A percentile compares a stretch with the other conserved stretches of the same genome.
phyloP scores from a whole-genome alignment of 2,797 vertebrate genomes.

The Dendrocincla fuliginosa region DNA sequence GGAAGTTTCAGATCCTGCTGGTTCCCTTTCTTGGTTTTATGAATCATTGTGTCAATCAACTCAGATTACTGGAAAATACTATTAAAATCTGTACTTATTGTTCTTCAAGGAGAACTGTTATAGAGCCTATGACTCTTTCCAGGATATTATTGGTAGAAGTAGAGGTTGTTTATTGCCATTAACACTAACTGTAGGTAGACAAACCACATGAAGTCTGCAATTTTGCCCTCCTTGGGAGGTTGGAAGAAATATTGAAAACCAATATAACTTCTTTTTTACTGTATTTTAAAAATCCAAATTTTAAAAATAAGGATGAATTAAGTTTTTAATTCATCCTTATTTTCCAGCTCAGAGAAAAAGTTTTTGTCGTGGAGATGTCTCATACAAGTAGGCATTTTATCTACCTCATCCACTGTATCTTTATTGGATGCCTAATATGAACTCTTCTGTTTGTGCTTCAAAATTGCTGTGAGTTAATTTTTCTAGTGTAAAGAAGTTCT shows the following conservation, averaged over 20 bases:
- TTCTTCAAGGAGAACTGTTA: not conserved
- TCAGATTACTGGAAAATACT: not conserved
- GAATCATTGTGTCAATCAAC: not conserved
- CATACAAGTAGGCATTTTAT: fast-evolving
- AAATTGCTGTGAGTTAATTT: not conserved
- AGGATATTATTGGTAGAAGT: not conserved
- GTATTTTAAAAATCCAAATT: not conserved
- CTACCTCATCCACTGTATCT: not conserved
- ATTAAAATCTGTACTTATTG: not conserved
- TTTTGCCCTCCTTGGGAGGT: not conserved
- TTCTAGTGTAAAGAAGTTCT: not conserved
- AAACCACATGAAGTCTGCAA: not conserved
- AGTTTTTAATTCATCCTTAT: not conserved
- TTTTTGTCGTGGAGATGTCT: not conserved
- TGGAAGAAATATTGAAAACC: not conserved
- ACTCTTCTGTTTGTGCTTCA: not conserved
- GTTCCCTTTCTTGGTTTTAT: not conserved
- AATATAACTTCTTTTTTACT: not conserved
- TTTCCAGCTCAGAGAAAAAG: not conserved
- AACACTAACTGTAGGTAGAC: not conserved
- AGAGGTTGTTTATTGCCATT: not conserved
- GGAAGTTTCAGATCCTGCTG: not conserved
- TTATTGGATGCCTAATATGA: not conserved
- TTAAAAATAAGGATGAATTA: no score
- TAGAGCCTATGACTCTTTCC: not conserved